Evolutionary conservation across 2,888 invertebrate species (phyloP).

Genomic region (Pycnomerus fuliginosus): DNA sequence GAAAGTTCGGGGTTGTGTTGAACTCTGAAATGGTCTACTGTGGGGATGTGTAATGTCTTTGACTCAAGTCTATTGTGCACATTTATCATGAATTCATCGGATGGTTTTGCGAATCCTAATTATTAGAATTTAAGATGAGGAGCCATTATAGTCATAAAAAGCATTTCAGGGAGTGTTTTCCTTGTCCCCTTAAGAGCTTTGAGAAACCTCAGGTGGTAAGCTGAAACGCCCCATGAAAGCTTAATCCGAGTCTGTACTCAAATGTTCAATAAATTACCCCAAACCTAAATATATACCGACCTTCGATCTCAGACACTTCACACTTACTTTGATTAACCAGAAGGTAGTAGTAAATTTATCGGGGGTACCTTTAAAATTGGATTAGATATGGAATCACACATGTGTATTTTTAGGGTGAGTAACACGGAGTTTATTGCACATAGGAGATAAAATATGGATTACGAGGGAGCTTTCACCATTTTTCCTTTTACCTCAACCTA

Average conservation of each 20-base stretch:
- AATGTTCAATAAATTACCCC: conserved; percentile 32
- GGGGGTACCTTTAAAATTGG: conserved; percentile 6
- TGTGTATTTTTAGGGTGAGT: too few relatives aligned
- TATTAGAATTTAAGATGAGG: conserved; percentile 10
- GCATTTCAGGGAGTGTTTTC: conserved; percentile 12
- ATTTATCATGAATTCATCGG: conserved; percentile 31
- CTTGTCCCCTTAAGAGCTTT: conserved; percentile 7
- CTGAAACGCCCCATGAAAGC: conserved; percentile 31
- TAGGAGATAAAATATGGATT: conserved; percentile 10
- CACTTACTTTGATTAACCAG: conserved; percentile 15
- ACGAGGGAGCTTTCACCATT: too few relatives aligned
- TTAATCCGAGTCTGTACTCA: conserved; percentile 34
- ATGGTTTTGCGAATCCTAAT: conserved; percentile 7
- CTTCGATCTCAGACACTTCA: conserved; percentile 15
- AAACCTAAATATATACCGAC: conserved; percentile 20
- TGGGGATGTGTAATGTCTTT: conserved; percentile 19
- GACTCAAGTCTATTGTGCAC: conserved; percentile 23
- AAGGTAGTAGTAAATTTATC: conserved; percentile 7
- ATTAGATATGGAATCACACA: conserved; percentile 11
- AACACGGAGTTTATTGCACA: too few relatives aligned
- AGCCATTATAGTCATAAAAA: conserved; percentile 14
- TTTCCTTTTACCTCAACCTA: conserved; percentile 2
- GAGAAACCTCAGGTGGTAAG: conserved; percentile 12
- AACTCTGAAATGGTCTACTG: conserved; percentile 15
- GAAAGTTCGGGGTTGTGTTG: conserved; percentile 16